Conservation (phyloP, 2,797 vertebrate species). For the Ceyx erithaca region DNA sequence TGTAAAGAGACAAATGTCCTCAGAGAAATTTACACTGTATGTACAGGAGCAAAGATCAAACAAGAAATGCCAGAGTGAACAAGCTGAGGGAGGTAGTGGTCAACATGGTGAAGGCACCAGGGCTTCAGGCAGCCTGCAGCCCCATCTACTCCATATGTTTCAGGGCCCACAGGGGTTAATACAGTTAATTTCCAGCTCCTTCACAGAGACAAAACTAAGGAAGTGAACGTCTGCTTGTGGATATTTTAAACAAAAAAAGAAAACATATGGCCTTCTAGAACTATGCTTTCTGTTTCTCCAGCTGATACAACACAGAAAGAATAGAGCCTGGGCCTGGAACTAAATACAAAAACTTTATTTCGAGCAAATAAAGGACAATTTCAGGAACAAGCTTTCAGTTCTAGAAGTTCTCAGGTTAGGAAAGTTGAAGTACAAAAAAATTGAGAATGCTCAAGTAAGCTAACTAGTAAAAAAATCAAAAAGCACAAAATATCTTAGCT, state of each 20-base stretch:
- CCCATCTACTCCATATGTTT: not conserved
- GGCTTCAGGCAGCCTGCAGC: not conserved
- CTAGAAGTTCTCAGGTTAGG: not conserved
- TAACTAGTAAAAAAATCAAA: not conserved
- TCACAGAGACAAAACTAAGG: constrained; percentile 18
- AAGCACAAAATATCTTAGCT: not conserved
- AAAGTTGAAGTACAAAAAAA: not conserved
- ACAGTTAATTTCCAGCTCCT: not conserved
- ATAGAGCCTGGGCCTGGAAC: not conserved
- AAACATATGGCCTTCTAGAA: constrained; percentile 56
- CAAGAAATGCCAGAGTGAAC: not conserved
- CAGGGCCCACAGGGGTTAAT: not conserved
- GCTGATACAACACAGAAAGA: not conserved
- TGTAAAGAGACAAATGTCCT: not conserved
- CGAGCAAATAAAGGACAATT: not conserved
- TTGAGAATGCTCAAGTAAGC: not conserved
- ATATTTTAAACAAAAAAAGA: constrained; percentile 59
- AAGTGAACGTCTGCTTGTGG: constrained; percentile 46
- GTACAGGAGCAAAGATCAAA: not conserved
- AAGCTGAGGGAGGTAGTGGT: not conserved
- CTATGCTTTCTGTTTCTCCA: constrained; percentile 17
- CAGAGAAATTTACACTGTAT: not conserved
- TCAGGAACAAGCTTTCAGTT: not conserved
- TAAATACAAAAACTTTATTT: not conserved
- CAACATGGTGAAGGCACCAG: accelerated